Evolutionary conservation across 2,113 vertebrate genomes (phyloP), one percentile per base, ranked within the genome.

Genomic region (Dinomys branickii): DNA sequence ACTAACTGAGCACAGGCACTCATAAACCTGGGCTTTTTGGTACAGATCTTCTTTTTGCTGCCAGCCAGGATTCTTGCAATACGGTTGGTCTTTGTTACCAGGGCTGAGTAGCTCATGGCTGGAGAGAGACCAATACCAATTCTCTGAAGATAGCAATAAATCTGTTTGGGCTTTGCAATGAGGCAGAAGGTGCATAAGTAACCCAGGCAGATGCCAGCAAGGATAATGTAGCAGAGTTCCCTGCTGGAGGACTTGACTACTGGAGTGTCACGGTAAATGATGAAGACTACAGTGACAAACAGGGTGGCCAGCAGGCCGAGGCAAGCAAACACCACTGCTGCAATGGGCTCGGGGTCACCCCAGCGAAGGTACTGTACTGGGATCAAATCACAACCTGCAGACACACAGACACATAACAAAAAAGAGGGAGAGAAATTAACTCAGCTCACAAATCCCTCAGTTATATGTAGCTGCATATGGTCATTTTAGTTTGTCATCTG

Each of bases 11-110:
- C 99, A 0, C 99, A 99, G 96, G 99, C 99, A 96, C 99, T 99
- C 99, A 99, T 99, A 98, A 99, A 99, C 85, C 99, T 98, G 24
- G 99, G 99, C 94, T 99, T 99, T 98, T 99, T 99, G 92, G 99
- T 99, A 87, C 99, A 99, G 97, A 99, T 99, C 97, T 99, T 99
- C 98, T 99, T 99, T 98, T 99, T 99, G 98, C 99, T 99, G 85
- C 99, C 99, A 10, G 99, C 99, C 96, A 99, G 98, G 97, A 99
- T 99, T 87, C 99, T 99, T 16, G 99, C 99, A 20, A 99, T 99
- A 90, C 99, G 99, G 95, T 99, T 99, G 87, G 99, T 99, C 98
- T 99, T 99, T 47, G 99, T 99, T 90, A 99, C 99, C 0, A 99
- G 98, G 35, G 99, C 99, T 7, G 99, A 99, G 97, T 99, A 99